Conservation (phyloP, 2,888 invertebrate genomes). For the Sacculina carcini region DNA sequence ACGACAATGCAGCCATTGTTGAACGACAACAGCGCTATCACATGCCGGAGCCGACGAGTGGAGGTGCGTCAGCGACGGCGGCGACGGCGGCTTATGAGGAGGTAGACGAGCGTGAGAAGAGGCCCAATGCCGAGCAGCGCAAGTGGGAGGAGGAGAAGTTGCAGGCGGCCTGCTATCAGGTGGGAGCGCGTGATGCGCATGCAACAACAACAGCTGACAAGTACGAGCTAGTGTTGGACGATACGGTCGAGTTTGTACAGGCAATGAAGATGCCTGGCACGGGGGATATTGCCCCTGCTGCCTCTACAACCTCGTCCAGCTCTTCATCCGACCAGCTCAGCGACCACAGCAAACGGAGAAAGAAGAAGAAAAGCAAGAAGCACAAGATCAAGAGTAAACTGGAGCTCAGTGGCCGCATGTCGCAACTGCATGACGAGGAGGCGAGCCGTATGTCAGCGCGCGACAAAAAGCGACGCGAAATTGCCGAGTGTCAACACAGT, state of each 20-base stretch:
- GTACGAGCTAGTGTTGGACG: conserved; percentile 77
- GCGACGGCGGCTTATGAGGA: conserved; percentile 37
- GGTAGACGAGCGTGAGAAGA: conserved; percentile 54
- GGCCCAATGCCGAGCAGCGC: conserved; percentile 31
- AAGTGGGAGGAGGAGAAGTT: conserved; percentile 98
- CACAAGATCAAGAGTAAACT: background rate
- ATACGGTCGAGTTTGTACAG: conserved; percentile 94
- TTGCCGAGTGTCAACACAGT: conserved; percentile 73
- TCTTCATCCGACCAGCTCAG: background rate
- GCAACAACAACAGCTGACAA: conserved; percentile 33
- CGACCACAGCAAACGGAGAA: conserved; percentile 12
- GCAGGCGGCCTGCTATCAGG: conserved; percentile 65
- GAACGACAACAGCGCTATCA: conserved; percentile 79
- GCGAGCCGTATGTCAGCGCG: conserved; percentile 35
- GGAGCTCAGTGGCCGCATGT: too few relatives aligned
- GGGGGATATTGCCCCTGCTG: too few relatives aligned
- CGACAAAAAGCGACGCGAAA: conserved; percentile 44
- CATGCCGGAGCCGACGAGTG: conserved; percentile 57
- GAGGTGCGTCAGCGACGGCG: too few relatives aligned
- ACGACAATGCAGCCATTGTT: conserved; percentile 74
- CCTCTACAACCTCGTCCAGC: background rate
- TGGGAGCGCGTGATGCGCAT: conserved; percentile 66
- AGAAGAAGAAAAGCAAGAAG: conserved; percentile 18
- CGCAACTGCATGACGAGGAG: conserved; percentile 18
- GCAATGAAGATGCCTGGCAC: conserved; percentile 51